Evolutionary conservation across 2,113 vertebrate species (phyloP).

Genomic region (Recurvirostra avosetta): DNA sequence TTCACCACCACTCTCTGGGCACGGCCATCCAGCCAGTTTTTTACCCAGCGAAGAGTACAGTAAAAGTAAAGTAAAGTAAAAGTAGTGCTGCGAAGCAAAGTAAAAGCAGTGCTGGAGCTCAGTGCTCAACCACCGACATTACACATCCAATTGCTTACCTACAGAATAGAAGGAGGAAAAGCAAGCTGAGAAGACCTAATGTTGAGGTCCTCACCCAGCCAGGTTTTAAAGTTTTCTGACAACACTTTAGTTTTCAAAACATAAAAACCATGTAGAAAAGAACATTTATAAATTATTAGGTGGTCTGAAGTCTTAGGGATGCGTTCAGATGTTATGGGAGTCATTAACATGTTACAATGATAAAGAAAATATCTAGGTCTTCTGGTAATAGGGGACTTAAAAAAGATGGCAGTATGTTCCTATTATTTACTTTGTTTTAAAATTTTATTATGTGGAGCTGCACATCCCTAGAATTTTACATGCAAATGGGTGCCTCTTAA

Average conservation of each 20-base stretch:
- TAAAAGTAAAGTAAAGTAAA: too few relatives aligned
- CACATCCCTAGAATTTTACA: not conserved
- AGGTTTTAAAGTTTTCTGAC: not conserved
- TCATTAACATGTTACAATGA: not conserved
- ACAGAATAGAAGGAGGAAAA: not conserved
- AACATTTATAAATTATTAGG: not conserved
- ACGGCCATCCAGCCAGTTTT: too few relatives aligned
- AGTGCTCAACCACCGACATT: not conserved
- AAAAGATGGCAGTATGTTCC: not conserved
- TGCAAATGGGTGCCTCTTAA: not conserved
- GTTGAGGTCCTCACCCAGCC: not conserved
- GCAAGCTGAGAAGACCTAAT: not conserved
- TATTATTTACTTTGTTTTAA: not conserved
- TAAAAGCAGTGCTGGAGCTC: not conserved
- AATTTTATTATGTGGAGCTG: not conserved
- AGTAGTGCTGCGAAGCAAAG: too few relatives aligned
- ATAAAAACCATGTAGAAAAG: not conserved
- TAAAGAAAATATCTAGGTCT: not conserved
- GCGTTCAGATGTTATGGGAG: not conserved
- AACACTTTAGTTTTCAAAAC: not conserved
- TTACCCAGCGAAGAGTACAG: too few relatives aligned
- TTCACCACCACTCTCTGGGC: too few relatives aligned
- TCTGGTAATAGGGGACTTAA: not conserved
- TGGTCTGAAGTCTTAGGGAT: not conserved
- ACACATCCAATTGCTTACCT: not conserved